Evolutionary conservation across 2,888 invertebrate species (phyloP).

Genomic region (Volucella inflata): DNA sequence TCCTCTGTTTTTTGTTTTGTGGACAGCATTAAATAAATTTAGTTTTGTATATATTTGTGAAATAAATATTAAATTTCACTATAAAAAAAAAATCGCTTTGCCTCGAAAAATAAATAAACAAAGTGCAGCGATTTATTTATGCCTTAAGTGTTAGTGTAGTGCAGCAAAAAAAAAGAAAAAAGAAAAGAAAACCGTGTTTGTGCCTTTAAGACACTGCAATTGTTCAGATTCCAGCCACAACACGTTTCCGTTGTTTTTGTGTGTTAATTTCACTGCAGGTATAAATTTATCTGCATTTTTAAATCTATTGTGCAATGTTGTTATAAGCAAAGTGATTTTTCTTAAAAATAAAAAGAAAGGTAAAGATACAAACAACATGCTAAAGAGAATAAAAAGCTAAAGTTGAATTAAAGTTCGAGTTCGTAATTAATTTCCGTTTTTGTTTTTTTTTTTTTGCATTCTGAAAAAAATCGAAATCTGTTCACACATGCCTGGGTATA

Average conservation of each 20-base stretch:
- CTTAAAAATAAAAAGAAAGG: not conserved
- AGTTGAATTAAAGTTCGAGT: constrained; percentile 50
- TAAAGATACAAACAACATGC: not conserved
- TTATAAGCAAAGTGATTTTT: constrained; percentile 27
- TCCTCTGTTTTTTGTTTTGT: not conserved
- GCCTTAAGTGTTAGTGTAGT: constrained; percentile 18
- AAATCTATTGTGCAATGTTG: constrained; percentile 66
- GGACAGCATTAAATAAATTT: constrained; percentile 13
- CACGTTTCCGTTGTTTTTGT: constrained; percentile 50
- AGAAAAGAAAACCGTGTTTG: not conserved
- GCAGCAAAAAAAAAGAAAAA: not conserved
- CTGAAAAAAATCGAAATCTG: not conserved
- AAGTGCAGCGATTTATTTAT: constrained; percentile 53
- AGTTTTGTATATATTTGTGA: not conserved
- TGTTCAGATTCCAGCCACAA: constrained; percentile 25
- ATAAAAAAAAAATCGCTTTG: constrained; percentile 3
- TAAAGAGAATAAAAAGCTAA: constrained; percentile 47
- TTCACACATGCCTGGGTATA: constrained; percentile 25
- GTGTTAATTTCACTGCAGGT: constrained; percentile 58
- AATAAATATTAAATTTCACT: not conserved
- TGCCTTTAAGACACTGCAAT: constrained; percentile 14
- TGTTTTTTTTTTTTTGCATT: constrained; percentile 1
- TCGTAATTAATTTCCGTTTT: constrained; percentile 21
- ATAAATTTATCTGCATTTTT: constrained; percentile 54
- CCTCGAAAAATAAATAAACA: constrained; percentile 21